phyloP scores from a whole-genome alignment of 2,888 invertebrate species.

The Nasonia oneida region DNA sequence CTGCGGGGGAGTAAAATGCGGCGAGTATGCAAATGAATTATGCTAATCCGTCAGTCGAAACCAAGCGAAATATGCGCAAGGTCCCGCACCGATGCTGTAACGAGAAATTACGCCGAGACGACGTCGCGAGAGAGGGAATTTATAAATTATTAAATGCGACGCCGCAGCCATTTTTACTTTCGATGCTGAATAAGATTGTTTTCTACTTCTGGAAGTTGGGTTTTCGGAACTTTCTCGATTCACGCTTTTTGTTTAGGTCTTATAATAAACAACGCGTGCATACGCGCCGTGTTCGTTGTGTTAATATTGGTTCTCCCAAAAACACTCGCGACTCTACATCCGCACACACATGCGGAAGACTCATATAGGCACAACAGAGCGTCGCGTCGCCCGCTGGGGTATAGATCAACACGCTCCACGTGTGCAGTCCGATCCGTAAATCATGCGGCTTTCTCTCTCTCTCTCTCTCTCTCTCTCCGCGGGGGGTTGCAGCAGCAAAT shows the following conservation, averaged over 20 bases:
- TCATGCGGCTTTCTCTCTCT: conserved; percentile 14
- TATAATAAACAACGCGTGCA: too few relatives aligned
- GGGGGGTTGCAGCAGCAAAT: conserved; percentile 29
- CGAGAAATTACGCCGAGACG: conserved; percentile 21
- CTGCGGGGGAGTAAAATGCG: neutral
- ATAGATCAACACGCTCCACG: conserved; percentile 61
- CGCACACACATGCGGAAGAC: neutral
- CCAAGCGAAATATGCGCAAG: conserved; percentile 42
- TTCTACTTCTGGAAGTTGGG: neutral
- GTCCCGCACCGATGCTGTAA: conserved; percentile 6
- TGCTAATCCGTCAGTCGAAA: conserved; percentile 49
- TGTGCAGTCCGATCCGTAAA: conserved; percentile 56
- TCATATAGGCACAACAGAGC: neutral
- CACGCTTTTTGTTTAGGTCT: neutral
- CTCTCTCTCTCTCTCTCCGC: neutral
- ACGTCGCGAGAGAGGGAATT: neutral
- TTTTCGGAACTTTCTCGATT: neutral
- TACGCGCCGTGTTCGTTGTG: too few relatives aligned
- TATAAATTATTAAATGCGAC: conserved; percentile 31
- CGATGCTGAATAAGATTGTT: conserved; percentile 22
- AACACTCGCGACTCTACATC: neutral
- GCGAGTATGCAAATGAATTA: conserved; percentile 51
- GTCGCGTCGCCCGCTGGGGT: neutral
- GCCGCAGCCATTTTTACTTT: neutral
- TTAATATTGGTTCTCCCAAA: conserved; percentile 19